These are phyloP conservation scores for Geodia barretti DNA, from an alignment of 37 sponge, comb jelly and placozoan genomes.

Conservation along the genomic window DNA sequence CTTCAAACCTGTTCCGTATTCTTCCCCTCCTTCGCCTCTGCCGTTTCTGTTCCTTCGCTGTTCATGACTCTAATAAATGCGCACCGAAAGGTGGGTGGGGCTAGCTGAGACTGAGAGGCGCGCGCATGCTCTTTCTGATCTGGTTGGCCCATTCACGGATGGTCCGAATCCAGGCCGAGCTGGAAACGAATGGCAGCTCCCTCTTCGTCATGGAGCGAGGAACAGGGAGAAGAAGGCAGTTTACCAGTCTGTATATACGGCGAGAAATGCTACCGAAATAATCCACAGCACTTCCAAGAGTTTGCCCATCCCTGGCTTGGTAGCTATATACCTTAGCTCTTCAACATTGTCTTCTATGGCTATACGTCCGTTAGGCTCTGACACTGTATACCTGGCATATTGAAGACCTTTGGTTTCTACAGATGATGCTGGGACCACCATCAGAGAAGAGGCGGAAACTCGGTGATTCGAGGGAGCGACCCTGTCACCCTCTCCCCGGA, in stretches of 20 bases:
- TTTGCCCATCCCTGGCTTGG: slow-evolving; percentile 67
- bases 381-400: neutral
- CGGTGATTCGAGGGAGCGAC: neutral
- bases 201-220: neutral
- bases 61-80: too few species aligned
- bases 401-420: neutral
- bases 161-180: neutral
- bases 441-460: neutral
- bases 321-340: neutral
- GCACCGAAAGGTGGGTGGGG: slow-evolving; percentile 1
- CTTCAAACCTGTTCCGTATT: too few species aligned
- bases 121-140: slow-evolving; percentile 2
- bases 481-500: too few species aligned
- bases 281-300: slow-evolving; percentile 66
- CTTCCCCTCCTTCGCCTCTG: too few species aligned
- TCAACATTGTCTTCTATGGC: neutral
- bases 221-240: neutral
- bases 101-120: neutral
- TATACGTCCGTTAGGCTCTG: neutral
- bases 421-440: neutral
- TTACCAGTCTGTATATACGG: slow-evolving; percentile 83
- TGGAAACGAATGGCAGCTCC: too few species aligned
- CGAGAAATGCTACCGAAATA: slow-evolving; percentile 78
- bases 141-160: neutral
- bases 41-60: too few species aligned